A percentile compares a stretch with the other conserved stretches of the same genome.
Evolutionary conservation across 2,113 vertebrate genomes (phyloP).

Genomic region (Chroicocephalus ridibundus): DNA sequence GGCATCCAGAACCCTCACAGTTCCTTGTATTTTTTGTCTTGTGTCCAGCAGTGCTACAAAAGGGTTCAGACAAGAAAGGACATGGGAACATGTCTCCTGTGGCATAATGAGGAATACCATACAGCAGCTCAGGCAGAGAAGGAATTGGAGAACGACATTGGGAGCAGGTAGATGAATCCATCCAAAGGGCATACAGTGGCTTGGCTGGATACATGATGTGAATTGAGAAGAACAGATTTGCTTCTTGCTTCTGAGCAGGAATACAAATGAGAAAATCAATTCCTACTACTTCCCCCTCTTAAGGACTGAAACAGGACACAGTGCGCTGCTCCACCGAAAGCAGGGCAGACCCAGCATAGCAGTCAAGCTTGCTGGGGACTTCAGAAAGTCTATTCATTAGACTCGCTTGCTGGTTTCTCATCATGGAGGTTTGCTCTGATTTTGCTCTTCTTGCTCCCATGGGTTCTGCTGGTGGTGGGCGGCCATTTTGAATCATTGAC

Average conservation of each 20-base stretch:
- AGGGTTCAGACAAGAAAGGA: background rate
- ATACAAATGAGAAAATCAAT: conserved; percentile 6
- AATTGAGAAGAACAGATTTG: conserved; percentile 7
- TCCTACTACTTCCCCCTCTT: background rate
- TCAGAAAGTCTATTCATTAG: background rate
- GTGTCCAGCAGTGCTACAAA: background rate
- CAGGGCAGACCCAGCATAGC: background rate
- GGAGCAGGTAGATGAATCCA: conserved; percentile 4
- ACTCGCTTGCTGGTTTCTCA: fast-evolving
- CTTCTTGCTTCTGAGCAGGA: background rate
- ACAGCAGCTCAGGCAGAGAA: background rate
- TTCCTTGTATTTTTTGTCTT: background rate
- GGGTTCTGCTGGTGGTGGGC: background rate
- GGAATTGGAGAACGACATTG: background rate
- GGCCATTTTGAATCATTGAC: background rate
- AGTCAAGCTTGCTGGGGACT: background rate
- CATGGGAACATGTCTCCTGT: background rate
- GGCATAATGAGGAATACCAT: background rate
- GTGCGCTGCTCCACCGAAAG: background rate
- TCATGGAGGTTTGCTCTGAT: background rate
- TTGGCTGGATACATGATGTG: background rate
- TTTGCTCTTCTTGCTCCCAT: background rate
- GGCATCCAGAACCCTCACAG: background rate
- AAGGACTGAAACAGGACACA: background rate
- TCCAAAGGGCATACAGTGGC: background rate